These are phyloP conservation scores for Notoglanidium macrostoma DNA, from an alignment of 2,797 vertebrate species.

Conservation along the genomic window DNA sequence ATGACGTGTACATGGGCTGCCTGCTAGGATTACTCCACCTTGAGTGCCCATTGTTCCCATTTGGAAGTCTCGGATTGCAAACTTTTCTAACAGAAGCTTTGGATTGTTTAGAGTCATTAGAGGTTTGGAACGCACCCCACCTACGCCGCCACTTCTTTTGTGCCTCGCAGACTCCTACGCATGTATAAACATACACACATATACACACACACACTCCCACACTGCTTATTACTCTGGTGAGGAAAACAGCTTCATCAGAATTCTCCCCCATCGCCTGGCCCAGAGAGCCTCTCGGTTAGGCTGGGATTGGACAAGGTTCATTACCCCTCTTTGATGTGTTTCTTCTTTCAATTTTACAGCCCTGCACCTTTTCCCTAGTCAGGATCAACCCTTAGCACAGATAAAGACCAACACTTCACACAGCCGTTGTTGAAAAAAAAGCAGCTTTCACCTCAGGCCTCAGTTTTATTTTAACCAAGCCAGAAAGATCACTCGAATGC, in stretches of 20 bases:
- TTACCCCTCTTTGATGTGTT: conserved; percentile 68
- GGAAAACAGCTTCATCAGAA: conserved; percentile 65
- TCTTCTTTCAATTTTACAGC: conserved; percentile 66
- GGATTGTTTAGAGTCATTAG: conserved; percentile 39
- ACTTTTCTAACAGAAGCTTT: conserved; percentile 40
- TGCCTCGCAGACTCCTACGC: conserved; percentile 21
- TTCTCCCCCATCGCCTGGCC: conserved; percentile 57
- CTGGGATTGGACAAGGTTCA: conserved; percentile 68
- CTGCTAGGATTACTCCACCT: conserved; percentile 36
- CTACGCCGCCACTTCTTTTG: conserved; percentile 37
- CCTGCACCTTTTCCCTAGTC: conserved; percentile 61
- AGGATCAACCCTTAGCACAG: conserved; percentile 59
- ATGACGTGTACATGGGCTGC: conserved; percentile 53
- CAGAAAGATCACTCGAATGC: conserved; percentile 43
- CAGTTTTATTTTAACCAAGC: conserved; percentile 42
- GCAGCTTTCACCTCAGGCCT: conserved; percentile 31
- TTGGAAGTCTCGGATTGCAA: conserved; percentile 35
- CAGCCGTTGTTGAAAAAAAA: conserved; percentile 22
- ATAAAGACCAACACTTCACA: conserved; percentile 62
- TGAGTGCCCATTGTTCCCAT: conserved; percentile 13
- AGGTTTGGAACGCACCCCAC: conserved; percentile 43
- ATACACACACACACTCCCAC: conserved; percentile 39
- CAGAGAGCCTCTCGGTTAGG: conserved; percentile 55
- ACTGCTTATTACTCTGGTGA: conserved; percentile 39
- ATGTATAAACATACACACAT: conserved; percentile 35